A percentile compares a stretch with the other conserved stretches of the same genome.
phyloP scores from a whole-genome alignment of 2,797 vertebrate genomes.

The Urophycis tenuis region DNA sequence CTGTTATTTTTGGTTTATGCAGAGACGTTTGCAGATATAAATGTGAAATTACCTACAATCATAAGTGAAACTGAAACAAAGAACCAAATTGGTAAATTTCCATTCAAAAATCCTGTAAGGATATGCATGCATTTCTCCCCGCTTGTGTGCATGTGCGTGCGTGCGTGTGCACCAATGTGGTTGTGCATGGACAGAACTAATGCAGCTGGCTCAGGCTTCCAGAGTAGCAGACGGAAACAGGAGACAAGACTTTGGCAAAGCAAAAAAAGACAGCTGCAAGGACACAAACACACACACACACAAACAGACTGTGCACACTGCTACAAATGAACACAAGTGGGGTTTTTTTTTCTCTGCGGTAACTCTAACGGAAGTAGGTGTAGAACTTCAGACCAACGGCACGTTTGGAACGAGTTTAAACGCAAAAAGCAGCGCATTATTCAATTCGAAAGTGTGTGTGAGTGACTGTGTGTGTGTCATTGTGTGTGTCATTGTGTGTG shows the following conservation, averaged over 20 bases:
- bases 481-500: conserved; percentile 2
- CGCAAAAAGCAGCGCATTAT: conserved; percentile 21
- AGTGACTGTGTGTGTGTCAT: background rate
- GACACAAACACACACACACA: conserved; percentile 16
- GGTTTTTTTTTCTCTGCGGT: conserved; percentile 25
- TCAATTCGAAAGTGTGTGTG: conserved; percentile 9
- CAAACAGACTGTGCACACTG: background rate
- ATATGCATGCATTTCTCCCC: background rate
- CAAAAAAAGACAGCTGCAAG: conserved; percentile 47
- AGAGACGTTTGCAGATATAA: no score
- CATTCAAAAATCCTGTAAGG: no score
- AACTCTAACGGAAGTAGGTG: conserved; percentile 53
- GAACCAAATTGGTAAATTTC: no score
- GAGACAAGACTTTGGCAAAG: conserved; percentile 58
- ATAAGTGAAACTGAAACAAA: no score
- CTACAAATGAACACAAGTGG: no score
- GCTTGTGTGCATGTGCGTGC: conserved; percentile 5
- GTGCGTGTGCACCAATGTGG: background rate
- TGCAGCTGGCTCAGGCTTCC: conserved; percentile 52
- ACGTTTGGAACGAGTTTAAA: conserved; percentile 61
- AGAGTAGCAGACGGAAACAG: conserved; percentile 58
- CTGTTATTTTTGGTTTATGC: no score
- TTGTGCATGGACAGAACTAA: conserved; percentile 32
- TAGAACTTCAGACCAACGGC: conserved; percentile 58
- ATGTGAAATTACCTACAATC: no score